These are phyloP conservation scores for Jaculus jaculus DNA, from an alignment of 2,113 vertebrate species.

Conservation along the genomic window DNA sequence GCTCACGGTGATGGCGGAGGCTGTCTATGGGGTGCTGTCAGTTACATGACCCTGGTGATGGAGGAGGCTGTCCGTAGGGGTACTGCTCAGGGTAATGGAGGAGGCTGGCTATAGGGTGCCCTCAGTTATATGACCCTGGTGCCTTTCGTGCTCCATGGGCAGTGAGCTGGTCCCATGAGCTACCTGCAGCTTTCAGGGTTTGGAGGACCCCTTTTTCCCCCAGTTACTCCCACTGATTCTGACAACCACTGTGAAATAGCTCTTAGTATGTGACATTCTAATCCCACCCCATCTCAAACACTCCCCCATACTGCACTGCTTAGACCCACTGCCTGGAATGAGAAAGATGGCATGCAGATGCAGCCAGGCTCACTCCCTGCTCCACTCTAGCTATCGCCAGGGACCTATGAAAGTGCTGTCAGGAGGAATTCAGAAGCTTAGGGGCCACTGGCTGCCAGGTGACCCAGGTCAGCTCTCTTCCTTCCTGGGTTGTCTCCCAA, in stretches of 20 bases:
- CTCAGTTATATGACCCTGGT: not conserved
- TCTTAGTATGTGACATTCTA: rapidly evolving
- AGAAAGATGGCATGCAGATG: not conserved
- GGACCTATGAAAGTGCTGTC: too few species aligned
- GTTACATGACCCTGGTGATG: rapidly evolving
- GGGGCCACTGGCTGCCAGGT: too few species aligned
- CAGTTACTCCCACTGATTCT: rapidly evolving
- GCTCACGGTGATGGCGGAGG: too few species aligned
- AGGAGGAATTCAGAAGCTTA: not conserved
- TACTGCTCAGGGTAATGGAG: too few species aligned
- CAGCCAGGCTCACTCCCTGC: not conserved
- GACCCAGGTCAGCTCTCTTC: too few species aligned
- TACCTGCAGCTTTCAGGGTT: not conserved
- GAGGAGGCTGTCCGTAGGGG: not conserved
- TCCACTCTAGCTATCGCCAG: not conserved
- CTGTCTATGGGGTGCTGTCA: not conserved
- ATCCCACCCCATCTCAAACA: too few species aligned
- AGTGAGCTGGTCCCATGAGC: not conserved
- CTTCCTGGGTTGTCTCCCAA: not conserved
- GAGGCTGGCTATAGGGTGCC: not conserved
- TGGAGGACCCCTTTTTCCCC: not conserved
- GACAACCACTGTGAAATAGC: not conserved
- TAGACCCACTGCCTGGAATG: rapidly evolving
- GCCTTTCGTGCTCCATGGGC: not conserved
- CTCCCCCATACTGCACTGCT: too few species aligned